Percentiles rank a stretch among this genome's conserved stretches.
Conservation (phyloP, 2,113 vertebrate genomes). For the Riparia riparia region DNA sequence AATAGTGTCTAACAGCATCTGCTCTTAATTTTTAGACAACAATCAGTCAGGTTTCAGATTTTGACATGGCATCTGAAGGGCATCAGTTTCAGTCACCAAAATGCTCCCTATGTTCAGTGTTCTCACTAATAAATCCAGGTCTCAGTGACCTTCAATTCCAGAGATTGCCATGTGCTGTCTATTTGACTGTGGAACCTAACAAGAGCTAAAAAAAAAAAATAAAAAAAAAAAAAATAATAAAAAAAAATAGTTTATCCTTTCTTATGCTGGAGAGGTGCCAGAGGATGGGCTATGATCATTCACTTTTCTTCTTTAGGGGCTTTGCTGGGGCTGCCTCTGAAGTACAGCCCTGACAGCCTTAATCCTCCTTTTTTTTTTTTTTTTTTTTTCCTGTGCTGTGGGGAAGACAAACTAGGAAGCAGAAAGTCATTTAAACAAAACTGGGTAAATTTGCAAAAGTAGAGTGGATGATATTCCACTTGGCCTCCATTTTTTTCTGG, state of each 20-base stretch:
- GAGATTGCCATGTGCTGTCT: neutral
- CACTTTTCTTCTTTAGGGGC: neutral
- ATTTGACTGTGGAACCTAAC: neutral
- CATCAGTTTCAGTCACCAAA: neutral
- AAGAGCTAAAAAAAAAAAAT: neutral
- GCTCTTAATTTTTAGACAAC: slow-evolving; percentile 22
- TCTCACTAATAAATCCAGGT: neutral
- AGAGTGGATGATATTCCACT: neutral
- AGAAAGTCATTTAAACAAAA: neutral
- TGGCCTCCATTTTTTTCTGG: neutral
- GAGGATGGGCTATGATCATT: neutral
- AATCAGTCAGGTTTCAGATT: slow-evolving; percentile 19
- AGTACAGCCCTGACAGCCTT: neutral
- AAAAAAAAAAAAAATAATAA: neutral
- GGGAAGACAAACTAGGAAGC: neutral
- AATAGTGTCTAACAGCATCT: slow-evolving; percentile 3
- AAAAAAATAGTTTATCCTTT: neutral
- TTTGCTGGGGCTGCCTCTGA: neutral
- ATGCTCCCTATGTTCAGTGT: neutral
- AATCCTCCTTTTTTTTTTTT: neutral
- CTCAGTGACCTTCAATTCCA: neutral
- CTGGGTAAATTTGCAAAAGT: neutral
- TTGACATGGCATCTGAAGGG: slow-evolving; percentile 20
- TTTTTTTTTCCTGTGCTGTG: neutral
- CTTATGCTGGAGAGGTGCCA: neutral